phyloP scores from a whole-genome alignment of 2,888 invertebrate species.

The Petrolisthes manimaculis region DNA sequence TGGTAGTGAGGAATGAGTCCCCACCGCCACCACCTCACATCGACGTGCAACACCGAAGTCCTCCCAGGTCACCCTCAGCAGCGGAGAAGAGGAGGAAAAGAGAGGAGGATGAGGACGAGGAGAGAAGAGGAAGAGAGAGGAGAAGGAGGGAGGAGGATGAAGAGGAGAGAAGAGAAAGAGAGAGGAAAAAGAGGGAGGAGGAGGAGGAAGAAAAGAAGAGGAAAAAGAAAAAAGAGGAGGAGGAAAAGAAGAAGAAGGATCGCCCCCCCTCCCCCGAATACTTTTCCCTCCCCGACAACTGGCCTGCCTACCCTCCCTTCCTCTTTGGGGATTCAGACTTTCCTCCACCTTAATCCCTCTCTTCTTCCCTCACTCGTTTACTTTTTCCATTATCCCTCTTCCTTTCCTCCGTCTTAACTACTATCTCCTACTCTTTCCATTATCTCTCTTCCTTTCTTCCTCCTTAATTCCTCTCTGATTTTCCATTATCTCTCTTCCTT shows the following conservation, averaged over 20 bases:
- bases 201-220: slow-evolving; percentile 13
- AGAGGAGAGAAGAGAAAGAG: background rate
- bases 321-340: slow-evolving; percentile 58
- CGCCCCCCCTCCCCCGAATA: slow-evolving; percentile 45
- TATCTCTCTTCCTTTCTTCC: too few species aligned
- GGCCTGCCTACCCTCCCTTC: slow-evolving; percentile 54
- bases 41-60: slow-evolving; percentile 37
- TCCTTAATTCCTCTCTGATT: too few species aligned
- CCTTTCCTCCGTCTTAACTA: too few species aligned
- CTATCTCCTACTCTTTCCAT: too few species aligned
- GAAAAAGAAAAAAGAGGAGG: slow-evolving; percentile 30
- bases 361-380: too few species aligned
- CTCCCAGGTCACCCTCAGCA: background rate
- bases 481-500: too few species aligned
- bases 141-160: slow-evolving; percentile 19
- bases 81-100: background rate
- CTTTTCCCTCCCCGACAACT: slow-evolving; percentile 54
- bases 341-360: slow-evolving; percentile 36
- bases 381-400: too few species aligned
- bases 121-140: slow-evolving; percentile 20
- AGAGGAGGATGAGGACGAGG: slow-evolving; percentile 24
- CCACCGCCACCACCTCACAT: slow-evolving; percentile 45
- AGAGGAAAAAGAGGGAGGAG: background rate
- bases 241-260: slow-evolving; percentile 35
- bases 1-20: slow-evolving; percentile 2